Conservation (phyloP, 1,140 invertebrate genomes). For the Anastrepha obliqua region DNA sequence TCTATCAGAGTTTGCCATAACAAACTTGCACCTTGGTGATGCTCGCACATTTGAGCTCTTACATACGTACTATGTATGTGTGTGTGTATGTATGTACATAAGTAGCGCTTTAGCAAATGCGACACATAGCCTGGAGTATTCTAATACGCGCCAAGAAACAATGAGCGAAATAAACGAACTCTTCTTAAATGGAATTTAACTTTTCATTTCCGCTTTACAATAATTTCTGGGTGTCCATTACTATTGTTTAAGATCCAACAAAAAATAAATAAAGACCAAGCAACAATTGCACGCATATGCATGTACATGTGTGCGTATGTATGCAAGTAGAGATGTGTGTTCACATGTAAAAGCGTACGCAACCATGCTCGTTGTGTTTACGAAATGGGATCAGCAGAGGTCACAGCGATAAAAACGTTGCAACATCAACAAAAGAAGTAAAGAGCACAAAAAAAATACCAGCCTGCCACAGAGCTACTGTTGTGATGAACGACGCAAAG, state of each 20-base stretch:
- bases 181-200: too few species aligned
- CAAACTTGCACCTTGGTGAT: not conserved
- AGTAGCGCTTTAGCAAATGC: too few species aligned
- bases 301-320: not conserved
- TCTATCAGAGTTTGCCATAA: not conserved
- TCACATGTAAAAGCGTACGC: not conserved
- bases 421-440: conserved; percentile 14
- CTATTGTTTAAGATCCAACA: conserved; percentile 12
- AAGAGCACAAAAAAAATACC: conserved; percentile 2
- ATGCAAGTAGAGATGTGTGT: not conserved
- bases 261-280: not conserved
- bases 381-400: conserved; percentile 17
- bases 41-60: too few species aligned
- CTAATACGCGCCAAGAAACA: too few species aligned
- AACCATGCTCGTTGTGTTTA: not conserved
- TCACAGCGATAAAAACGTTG: not conserved
- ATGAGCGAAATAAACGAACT: too few species aligned
- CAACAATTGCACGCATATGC: not conserved
- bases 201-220: too few species aligned
- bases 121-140: too few species aligned
- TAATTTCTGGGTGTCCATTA: not conserved
- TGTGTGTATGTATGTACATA: too few species aligned
- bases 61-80: too few species aligned
- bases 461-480: conserved; percentile 11
- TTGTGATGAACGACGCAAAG: conserved; percentile 18